Conservation (phyloP, 1,140 invertebrate genomes). For the Ostrea edulis region DNA sequence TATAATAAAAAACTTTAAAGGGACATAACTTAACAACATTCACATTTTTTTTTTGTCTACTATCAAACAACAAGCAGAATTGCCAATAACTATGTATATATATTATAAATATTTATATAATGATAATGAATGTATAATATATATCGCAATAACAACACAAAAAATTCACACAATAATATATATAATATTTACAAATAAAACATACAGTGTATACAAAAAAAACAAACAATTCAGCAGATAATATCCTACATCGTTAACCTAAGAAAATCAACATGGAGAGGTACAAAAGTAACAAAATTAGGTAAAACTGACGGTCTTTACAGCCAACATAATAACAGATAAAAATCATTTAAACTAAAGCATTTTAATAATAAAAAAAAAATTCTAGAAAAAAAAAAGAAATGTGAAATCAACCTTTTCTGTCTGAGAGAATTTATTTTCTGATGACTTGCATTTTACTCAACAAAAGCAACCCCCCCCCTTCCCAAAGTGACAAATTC, state of each 20-base stretch:
- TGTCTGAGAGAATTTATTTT: too few relatives aligned
- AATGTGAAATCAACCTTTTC: not conserved
- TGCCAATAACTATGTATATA: slow-evolving; percentile 37
- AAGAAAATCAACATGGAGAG: slow-evolving; percentile 4
- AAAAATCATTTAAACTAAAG: not conserved
- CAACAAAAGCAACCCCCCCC: too few relatives aligned
- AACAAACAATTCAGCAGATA: slow-evolving; percentile 24
- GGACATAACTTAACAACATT: slow-evolving; percentile 43
- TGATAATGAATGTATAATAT: slow-evolving; percentile 43
- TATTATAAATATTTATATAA: slow-evolving; percentile 40
- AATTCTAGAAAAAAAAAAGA: not conserved
- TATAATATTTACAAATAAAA: slow-evolving; percentile 37
- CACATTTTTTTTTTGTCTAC: slow-evolving; percentile 34
- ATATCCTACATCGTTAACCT: not conserved
- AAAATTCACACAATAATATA: slow-evolving; percentile 29
- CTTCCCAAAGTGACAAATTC: too few relatives aligned
- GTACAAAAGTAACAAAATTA: slow-evolving; percentile 26
- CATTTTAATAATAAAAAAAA: not conserved
- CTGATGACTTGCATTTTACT: too few relatives aligned
- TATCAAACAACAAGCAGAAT: slow-evolving; percentile 36
- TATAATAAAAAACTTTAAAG: slow-evolving; percentile 41
- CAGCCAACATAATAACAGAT: not conserved
- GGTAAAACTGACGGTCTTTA: slow-evolving; percentile 7
- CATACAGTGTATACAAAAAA: slow-evolving; percentile 12
- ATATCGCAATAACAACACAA: slow-evolving; percentile 32